Percentiles rank a stretch among this genome's conserved stretches.
These are phyloP conservation scores for Dendrolimus punctatus DNA, from an alignment of 1,140 invertebrate species.

Conservation along the genomic window DNA sequence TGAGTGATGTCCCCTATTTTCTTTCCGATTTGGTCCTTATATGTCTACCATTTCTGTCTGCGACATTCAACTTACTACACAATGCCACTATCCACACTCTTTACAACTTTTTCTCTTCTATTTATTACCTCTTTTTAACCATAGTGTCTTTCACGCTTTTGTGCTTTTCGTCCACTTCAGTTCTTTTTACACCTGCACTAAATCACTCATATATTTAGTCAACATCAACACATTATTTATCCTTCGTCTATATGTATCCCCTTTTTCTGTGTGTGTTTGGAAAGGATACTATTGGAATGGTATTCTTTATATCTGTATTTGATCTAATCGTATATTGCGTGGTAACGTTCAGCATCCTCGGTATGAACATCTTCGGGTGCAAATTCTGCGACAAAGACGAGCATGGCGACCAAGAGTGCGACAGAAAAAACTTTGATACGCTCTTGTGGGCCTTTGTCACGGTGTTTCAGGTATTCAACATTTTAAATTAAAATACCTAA, in stretches of 20 bases:
- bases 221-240: conserved; percentile 33
- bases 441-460: conserved; percentile 99
- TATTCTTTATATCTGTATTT: conserved; percentile 24
- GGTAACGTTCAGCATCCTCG: conserved; percentile 94
- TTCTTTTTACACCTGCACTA: conserved; percentile 55
- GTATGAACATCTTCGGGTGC: conserved; percentile 99
- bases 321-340: conserved; percentile 68
- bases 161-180: conserved; percentile 56
- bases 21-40: conserved; percentile 48
- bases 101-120: conserved; percentile 57
- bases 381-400: conserved; percentile 95
- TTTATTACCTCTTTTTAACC: conserved; percentile 38
- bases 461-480: conserved; percentile 96
- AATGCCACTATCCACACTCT: conserved; percentile 64
- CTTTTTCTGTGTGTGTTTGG: conserved; percentile 32
- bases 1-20: conserved; percentile 62
- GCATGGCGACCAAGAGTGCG: conserved; percentile 77
- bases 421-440: conserved; percentile 99
- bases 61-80: conserved; percentile 52
- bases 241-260: conserved; percentile 34
- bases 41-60: conserved; percentile 47
- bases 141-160: conserved; percentile 57
- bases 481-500: conserved; percentile 69
- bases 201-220: conserved; percentile 49
- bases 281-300: conserved; percentile 43